Evolutionary conservation across 30 jellyfish, hydroid and myxozoan genomes (phyloP).

Genomic region (Chrysaora quinquecirrha): DNA sequence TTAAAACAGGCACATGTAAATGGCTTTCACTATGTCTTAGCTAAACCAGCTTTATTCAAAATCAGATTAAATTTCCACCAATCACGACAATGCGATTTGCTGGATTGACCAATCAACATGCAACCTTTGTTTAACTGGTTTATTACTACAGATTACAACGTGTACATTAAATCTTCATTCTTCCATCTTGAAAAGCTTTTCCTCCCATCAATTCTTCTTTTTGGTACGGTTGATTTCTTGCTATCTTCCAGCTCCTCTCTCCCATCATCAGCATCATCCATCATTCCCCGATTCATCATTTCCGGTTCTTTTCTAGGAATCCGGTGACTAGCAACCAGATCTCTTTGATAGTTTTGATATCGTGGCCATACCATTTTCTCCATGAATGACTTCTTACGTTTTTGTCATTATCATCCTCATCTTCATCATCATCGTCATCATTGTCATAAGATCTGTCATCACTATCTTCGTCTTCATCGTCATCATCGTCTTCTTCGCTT

Average conservation of each 20-base stretch:
- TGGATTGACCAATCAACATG: no score
- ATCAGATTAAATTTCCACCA: no score
- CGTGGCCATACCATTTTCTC: conserved; percentile 29
- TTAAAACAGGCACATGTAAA: no score
- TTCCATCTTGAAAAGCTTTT: neutral
- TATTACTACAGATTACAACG: conserved; percentile 7
- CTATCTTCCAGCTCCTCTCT: conserved; percentile 75
- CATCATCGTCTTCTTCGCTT: conserved; percentile 64
- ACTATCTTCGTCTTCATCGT: conserved; percentile 48
- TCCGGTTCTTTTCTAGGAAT: conserved; percentile 8
- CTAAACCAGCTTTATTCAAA: no score
- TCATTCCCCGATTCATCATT: conserved; percentile 41
- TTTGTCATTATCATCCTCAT: conserved; percentile 48
- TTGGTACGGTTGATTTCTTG: conserved; percentile 67
- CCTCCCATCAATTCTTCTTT: neutral
- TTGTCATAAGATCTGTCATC: conserved; percentile 51
- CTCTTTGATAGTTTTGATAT: conserved; percentile 45
- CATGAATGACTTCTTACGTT: conserved; percentile 41
- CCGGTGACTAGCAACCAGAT: conserved; percentile 16
- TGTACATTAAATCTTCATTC: conserved; percentile 46
- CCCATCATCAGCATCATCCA: conserved; percentile 33
- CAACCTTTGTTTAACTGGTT: no score
- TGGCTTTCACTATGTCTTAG: no score
- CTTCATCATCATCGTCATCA: conserved; percentile 34
- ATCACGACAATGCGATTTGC: no score